These are phyloP conservation scores for Dryoscopus gambensis DNA, from an alignment of 2,113 vertebrate species.

Conservation along the genomic window DNA sequence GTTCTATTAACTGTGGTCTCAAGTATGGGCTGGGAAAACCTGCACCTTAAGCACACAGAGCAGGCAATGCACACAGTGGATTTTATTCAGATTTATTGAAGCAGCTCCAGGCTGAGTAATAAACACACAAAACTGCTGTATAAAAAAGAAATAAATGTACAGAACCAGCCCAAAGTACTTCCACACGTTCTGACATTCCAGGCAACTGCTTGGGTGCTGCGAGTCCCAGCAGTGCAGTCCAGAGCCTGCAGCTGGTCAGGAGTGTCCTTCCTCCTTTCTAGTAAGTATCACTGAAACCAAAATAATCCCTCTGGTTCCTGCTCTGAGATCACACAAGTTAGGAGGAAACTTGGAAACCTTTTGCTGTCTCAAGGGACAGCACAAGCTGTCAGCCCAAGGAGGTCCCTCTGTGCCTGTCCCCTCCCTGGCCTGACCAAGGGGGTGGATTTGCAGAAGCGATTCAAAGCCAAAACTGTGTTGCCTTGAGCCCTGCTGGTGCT, in stretches of 20 bases:
- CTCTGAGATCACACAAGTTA: not conserved
- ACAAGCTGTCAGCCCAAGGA: not conserved
- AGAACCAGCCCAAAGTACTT: not conserved
- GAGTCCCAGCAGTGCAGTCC: not conserved
- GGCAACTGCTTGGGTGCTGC: not conserved
- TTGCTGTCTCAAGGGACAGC: not conserved
- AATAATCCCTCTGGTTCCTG: not conserved
- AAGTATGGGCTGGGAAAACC: not conserved
- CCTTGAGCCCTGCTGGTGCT: not conserved
- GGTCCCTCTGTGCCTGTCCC: not conserved
- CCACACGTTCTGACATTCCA: not conserved
- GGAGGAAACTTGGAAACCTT: not conserved
- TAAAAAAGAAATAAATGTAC: not conserved
- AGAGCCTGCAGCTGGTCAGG: not conserved
- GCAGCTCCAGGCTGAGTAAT: slow-evolving; percentile 51
- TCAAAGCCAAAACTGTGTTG: not conserved
- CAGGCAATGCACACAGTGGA: not conserved
- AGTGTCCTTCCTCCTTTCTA: not conserved
- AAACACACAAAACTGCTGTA: slow-evolving; percentile 7
- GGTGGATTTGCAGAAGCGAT: not conserved
- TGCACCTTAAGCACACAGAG: not conserved
- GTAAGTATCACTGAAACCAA: not conserved
- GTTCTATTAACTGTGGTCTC: not conserved
- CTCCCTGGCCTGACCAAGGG: not conserved
- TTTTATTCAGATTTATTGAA: slow-evolving; percentile 49